phyloP scores from a whole-genome alignment of 2,113 vertebrate species.

The Alosa alosa region DNA sequence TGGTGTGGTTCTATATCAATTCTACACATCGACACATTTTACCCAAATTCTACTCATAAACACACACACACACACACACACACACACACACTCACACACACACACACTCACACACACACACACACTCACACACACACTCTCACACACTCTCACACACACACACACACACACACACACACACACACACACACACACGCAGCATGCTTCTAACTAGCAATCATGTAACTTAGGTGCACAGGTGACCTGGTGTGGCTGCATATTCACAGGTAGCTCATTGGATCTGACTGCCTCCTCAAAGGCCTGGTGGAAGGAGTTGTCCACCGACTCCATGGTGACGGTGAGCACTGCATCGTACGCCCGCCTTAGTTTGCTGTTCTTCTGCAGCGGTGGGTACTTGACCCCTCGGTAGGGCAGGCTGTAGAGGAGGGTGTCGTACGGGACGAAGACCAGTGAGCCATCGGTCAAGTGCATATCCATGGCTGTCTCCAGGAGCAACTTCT shows the following conservation, averaged over 20 bases:
- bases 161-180: not conserved
- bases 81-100: not conserved
- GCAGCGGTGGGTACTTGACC: constrained; percentile 58
- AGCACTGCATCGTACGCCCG: constrained; percentile 76
- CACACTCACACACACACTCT: not conserved
- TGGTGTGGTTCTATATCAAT: not conserved
- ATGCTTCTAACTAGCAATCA: not conserved
- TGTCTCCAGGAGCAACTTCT: constrained; percentile 67
- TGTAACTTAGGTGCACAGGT: not conserved
- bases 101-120: not conserved
- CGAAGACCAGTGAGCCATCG: constrained; percentile 68
- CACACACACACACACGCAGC: not conserved
- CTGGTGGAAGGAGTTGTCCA: constrained; percentile 62
- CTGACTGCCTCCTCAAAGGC: constrained; percentile 66
- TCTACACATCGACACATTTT: not conserved
- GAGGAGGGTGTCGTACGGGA: constrained; percentile 76
- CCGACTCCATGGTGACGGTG: constrained; percentile 72
- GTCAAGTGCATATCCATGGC: constrained; percentile 72
- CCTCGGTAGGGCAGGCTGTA: constrained; percentile 75
- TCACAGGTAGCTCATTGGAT: constrained; percentile 60
- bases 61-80: not conserved
- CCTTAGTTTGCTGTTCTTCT: constrained; percentile 67
- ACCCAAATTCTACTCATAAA: too few relatives aligned
- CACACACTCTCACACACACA: not conserved
- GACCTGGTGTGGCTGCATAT: constrained; percentile 64